Percentiles rank a stretch among this genome's conserved stretches.
phyloP scores from a whole-genome alignment of 2,888 invertebrate species.

The Melanostoma scalare region DNA sequence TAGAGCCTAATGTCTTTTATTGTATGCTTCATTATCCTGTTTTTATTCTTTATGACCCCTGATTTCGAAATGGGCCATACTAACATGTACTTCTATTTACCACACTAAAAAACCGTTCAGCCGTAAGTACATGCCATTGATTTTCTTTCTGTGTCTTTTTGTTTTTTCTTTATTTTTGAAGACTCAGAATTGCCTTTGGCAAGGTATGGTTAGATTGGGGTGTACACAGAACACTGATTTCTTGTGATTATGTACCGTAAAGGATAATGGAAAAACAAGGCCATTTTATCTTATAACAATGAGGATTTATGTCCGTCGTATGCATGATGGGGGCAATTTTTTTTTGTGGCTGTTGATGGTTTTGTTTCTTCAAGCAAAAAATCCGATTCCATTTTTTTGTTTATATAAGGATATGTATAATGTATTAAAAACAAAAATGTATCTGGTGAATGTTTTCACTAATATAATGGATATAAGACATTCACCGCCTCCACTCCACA shows the following conservation, averaged over 20 bases:
- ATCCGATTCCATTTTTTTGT: slow-evolving; percentile 5
- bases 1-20: not conserved
- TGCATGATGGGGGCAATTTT: not conserved
- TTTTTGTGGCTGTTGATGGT: slow-evolving; percentile 23
- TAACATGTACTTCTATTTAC: slow-evolving; percentile 26
- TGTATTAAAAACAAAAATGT: not conserved
- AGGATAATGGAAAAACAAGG: slow-evolving; percentile 61
- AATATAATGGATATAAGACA: slow-evolving; percentile 35
- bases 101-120: slow-evolving; percentile 46
- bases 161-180: slow-evolving; percentile 6
- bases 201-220: slow-evolving; percentile 21
- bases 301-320: slow-evolving; percentile 43
- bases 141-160: slow-evolving; percentile 32
- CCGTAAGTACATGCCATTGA: slow-evolving; percentile 40
- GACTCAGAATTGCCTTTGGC: slow-evolving; percentile 24
- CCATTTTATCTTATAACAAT: slow-evolving; percentile 62
- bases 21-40: slow-evolving; percentile 7
- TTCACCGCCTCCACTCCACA: not conserved
- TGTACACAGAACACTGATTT: slow-evolving; percentile 47
- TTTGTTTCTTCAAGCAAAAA: slow-evolving; percentile 22
- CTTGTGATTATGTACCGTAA: slow-evolving; percentile 51
- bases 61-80: slow-evolving; percentile 8
- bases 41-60: slow-evolving; percentile 20
- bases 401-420: no score
- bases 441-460: slow-evolving; percentile 28